A percentile compares a stretch with the other conserved stretches of the same genome.
phyloP scores from a whole-genome alignment of 2,888 invertebrate genomes.

The Leucoptera coffeella region DNA sequence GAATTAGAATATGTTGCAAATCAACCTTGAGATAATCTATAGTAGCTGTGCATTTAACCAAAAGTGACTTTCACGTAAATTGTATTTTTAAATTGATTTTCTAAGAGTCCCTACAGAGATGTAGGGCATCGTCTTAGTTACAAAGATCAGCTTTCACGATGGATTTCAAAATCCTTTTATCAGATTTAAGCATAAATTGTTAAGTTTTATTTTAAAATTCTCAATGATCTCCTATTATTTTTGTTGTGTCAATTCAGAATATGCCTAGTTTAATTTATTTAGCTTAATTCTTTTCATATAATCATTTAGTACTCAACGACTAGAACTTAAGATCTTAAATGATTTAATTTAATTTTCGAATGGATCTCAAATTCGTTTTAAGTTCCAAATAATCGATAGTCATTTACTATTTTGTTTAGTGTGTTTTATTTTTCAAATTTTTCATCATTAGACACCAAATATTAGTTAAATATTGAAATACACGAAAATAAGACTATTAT shows the following conservation, averaged over 20 bases:
- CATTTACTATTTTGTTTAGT: constrained; percentile 18
- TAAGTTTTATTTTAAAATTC: constrained; percentile 40
- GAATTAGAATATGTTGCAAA: constrained; percentile 4
- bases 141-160: no score
- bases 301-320: not conserved
- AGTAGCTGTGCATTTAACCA: constrained; percentile 10
- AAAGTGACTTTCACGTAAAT: constrained; percentile 5
- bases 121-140: no score
- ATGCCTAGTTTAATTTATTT: constrained; percentile 35
- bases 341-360: constrained; percentile 13
- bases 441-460: constrained; percentile 36
- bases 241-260: constrained; percentile 34
- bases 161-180: constrained; percentile 8
- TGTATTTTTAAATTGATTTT: no score
- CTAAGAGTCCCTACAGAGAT: no score
- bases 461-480: constrained; percentile 23
- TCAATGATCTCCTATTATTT: constrained; percentile 47
- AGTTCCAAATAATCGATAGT: constrained; percentile 48
- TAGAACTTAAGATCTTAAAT: constrained; percentile 14
- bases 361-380: constrained; percentile 42
- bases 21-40: constrained; percentile 1
- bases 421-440: constrained; percentile 15
- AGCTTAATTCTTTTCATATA: not conserved
- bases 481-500: constrained; percentile 9
- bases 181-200: constrained; percentile 18